Base-by-base conservation (phyloP, 37 sponge, comb jelly and placozoan species). In the Diacarnus erythraeanus region DNA sequence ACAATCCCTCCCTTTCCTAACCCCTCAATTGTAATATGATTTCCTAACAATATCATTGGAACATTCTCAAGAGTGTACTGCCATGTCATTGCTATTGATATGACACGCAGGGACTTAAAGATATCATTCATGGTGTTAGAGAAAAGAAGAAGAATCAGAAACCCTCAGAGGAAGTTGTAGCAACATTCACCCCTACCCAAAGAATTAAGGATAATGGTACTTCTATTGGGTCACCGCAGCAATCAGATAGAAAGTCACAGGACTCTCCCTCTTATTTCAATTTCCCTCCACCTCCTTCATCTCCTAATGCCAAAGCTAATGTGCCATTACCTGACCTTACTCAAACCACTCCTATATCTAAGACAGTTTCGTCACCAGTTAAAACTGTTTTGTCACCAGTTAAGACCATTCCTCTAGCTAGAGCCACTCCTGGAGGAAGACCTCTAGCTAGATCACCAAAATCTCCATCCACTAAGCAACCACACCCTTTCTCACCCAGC, bases 71-170 rank as follows among this genome's bases (percentile, higher is more conserved):
- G n/a, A n/a, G n/a, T n/a, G n/a, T n/a, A n/a, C n/a, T n/a, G n/a
- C n/a, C n/a, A n/a, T n/a, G n/a, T n/a, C n/a, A n/a, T n/a, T n/a
- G n/a, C n/a, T n/a, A n/a, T n/a, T n/a, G n/a, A 61, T 27, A 61
- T 61, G 64, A 29, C 29, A 27, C 21, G 47, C 34, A 79, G 80
- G 59, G 71, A 33, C 54, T 79, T 23, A 79, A 79, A 59, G 23
- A 69, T 4, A 57, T 79, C n/a, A 79, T 51, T 23, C 39, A 30
- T 2, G 57, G 27, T 20, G 40, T 79, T 2, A 38, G 9, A 2
- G 38, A 59, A 59, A 25, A 4, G n/a, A 76, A 76, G 42, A 36
- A 79, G 59, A 44, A 79, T 41, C 68, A 79, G 35, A 2, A 30
- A 1, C 35, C 8, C 44, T 9, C 25, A 44, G 23, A 38, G 56